Evolutionary conservation across 2,888 invertebrate genomes (phyloP).

Genomic region (Alentia gelatinosa): DNA sequence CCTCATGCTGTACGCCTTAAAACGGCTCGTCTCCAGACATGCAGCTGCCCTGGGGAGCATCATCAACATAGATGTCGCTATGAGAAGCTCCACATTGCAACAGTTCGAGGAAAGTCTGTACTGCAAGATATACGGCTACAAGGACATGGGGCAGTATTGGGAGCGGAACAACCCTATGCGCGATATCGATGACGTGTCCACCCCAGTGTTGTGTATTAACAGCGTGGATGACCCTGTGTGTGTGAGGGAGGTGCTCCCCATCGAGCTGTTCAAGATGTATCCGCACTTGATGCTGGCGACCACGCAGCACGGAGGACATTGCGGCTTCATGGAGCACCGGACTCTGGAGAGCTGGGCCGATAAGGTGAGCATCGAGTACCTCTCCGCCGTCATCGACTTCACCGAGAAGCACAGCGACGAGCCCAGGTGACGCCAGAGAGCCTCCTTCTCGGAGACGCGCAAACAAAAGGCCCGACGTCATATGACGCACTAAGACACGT

Average conservation of each 20-base stretch:
- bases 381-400: slow-evolving; percentile 47
- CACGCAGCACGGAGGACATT: slow-evolving; percentile 77
- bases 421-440: neutral
- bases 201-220: slow-evolving; percentile 76
- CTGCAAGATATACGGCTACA: slow-evolving; percentile 68
- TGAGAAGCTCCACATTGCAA: slow-evolving; percentile 68
- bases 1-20: slow-evolving; percentile 68
- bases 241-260: slow-evolving; percentile 69
- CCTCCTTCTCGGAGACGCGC: neutral
- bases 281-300: slow-evolving; percentile 75
- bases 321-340: slow-evolving; percentile 74
- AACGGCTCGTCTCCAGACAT: slow-evolving; percentile 69
- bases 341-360: slow-evolving; percentile 56
- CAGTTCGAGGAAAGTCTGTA: slow-evolving; percentile 72
- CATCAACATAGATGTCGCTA: slow-evolving; percentile 69
- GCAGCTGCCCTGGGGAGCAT: slow-evolving; percentile 68
- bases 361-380: slow-evolving; percentile 58
- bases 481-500: slow-evolving; percentile 4
- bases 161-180: slow-evolving; percentile 76
- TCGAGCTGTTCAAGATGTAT: slow-evolving; percentile 74
- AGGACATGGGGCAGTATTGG: slow-evolving; percentile 72
- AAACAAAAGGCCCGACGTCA: neutral
- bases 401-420: slow-evolving; percentile 16
- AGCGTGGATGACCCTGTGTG: slow-evolving; percentile 76
- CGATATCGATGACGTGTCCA: slow-evolving; percentile 77